Base-by-base conservation (phyloP, 2,797 vertebrate species). In the Protonibea diacanthus region DNA sequence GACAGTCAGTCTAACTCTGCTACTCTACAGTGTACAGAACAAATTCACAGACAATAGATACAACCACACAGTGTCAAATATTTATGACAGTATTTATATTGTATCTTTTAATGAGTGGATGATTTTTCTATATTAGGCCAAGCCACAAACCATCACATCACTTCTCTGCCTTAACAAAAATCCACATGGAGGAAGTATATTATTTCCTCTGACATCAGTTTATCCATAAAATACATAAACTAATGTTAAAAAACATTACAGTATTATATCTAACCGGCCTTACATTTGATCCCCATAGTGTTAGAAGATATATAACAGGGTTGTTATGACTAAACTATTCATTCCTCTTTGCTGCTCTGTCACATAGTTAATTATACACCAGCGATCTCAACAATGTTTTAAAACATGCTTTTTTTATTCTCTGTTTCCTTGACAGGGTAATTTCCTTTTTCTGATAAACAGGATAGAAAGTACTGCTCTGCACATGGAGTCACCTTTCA, bases 361-460 rank as follows among this genome's bases (percentile, higher is more conserved):
- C 51, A 59, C 3, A 70, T 5, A 44, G 23, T 62, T 56, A 66
- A 23, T 58, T 42, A 55, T 10, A 13, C 40, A 70, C 20, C 15
- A 21, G 21, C 67, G 57, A 73, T 49, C 33, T 64, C 45, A 49
- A 29, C 57, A 29, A 55, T 21, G 33, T 68, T 78, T 80, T 71
- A 67, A 48, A 68, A 49, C 44, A 13, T 0, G 33, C 17, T 33
- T 18, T 51, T 66, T 61, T 51, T 48, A 64, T 74, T 71, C 45
- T 55, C 59, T 11, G 47, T 65, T 75, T 83, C 66, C 48, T 49
- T 60, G 63, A 75, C 57, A 61, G 59, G 29, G 60, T 80, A 6
- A 65, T 81, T 90, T 88, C 71, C 76, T 86, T 70, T 70, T 86
- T 60, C 74, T 72, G 44, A 77, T 72, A 78, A 91, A 85, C 87